A percentile compares a stretch with the other conserved stretches of the same genome.
Conservation (phyloP, 2,113 vertebrate genomes). For the Sinocyclocheilus anshuiensis region DNA sequence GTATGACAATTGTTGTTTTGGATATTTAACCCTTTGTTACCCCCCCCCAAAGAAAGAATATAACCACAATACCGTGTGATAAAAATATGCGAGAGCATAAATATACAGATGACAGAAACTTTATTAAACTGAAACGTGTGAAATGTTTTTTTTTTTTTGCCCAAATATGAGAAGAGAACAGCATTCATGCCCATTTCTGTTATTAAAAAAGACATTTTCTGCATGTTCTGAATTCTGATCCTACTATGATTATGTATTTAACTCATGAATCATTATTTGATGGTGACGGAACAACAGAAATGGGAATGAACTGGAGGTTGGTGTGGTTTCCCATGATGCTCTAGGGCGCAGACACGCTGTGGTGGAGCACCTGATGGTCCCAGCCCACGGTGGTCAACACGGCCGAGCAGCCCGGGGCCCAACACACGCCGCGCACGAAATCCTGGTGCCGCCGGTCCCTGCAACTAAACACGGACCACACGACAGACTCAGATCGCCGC, state of each 20-base stretch:
- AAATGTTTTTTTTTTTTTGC: neutral
- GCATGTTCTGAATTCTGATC: neutral
- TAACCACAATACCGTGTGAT: neutral
- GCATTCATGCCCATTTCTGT: neutral
- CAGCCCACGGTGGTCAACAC: conserved; percentile 90
- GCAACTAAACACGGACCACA: conserved; percentile 73
- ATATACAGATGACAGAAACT: neutral
- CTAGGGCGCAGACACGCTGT: conserved; percentile 59
- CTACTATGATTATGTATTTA: neutral
- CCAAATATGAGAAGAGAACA: neutral
- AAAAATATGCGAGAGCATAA: neutral
- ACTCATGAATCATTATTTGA: neutral
- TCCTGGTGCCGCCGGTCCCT: conserved; percentile 85
- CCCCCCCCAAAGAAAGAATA: neutral
- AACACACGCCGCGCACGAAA: conserved; percentile 86
- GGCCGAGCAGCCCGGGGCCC: conserved; percentile 83
- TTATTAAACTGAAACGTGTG: neutral
- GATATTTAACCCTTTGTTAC: neutral
- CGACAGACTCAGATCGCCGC: neutral
- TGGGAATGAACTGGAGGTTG: neutral
- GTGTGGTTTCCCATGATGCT: neutral
- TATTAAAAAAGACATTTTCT: neutral
- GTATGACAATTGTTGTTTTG: neutral
- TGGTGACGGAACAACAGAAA: neutral
- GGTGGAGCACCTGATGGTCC: conserved; percentile 95